Conservation (phyloP, 2,113 vertebrate genomes). For the Picathartes gymnocephalus region DNA sequence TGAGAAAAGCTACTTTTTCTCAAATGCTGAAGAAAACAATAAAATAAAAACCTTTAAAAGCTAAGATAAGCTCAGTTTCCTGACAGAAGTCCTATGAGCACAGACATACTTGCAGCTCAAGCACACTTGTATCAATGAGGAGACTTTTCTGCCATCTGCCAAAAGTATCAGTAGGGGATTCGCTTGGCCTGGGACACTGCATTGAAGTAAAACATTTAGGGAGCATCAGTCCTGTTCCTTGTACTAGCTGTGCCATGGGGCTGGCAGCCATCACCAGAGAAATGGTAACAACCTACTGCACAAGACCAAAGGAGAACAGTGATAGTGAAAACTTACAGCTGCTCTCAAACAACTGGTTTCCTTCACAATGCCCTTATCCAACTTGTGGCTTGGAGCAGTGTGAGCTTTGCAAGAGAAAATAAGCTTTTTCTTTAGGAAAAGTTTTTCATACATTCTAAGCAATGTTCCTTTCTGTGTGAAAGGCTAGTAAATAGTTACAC, state of each 20-base stretch:
- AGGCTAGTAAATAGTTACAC: neutral
- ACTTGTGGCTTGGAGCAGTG: neutral
- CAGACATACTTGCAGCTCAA: neutral
- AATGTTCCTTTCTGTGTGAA: neutral
- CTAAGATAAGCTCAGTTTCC: neutral
- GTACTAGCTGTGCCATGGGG: neutral
- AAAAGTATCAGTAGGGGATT: neutral
- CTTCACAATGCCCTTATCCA: neutral
- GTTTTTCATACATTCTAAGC: neutral
- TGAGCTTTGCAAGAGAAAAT: neutral
- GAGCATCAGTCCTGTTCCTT: neutral
- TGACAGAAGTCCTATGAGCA: neutral
- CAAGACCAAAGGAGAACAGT: neutral
- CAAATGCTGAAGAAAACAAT: neutral
- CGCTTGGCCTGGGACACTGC: neutral
- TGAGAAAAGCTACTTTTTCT: neutral
- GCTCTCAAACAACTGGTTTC: neutral
- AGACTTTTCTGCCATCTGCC: neutral
- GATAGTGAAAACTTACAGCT: neutral
- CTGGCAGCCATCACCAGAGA: neutral
- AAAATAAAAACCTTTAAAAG: neutral
- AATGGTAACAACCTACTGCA: neutral
- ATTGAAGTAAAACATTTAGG: neutral
- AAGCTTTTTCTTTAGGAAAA: neutral
- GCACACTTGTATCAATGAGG: accelerated